A percentile compares a stretch with the other conserved stretches of the same genome.
These are phyloP conservation scores for Diaprepes abbreviatus DNA, from an alignment of 2,888 invertebrate species.

Conservation along the genomic window DNA sequence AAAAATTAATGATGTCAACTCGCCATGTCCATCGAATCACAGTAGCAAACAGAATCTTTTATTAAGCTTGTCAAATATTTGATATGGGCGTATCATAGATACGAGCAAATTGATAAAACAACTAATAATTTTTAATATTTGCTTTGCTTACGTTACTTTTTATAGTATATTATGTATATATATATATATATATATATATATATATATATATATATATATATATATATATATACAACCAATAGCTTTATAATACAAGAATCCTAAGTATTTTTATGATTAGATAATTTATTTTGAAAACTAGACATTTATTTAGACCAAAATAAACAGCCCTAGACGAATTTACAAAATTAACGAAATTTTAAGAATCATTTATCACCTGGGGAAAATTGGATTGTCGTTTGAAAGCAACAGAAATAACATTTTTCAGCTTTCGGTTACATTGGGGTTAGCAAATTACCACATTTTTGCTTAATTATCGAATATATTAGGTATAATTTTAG, in stretches of 20 bases:
- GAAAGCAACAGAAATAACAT: constrained; percentile 39
- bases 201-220: no score
- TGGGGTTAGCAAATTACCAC: constrained; percentile 41
- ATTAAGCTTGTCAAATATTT: constrained; percentile 49
- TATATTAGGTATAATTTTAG: constrained; percentile 14
- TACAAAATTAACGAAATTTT: constrained; percentile 42
- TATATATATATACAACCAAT: no score
- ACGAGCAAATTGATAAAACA: constrained; percentile 8
- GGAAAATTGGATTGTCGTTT: constrained; percentile 42
- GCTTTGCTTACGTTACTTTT: background rate
- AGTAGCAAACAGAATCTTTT: constrained; percentile 48
- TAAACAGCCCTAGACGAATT: constrained; percentile 31
- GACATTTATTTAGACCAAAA: constrained; percentile 35
- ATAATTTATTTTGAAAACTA: background rate
- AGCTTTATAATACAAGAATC: no score
- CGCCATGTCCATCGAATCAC: constrained; percentile 47
- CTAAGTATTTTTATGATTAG: background rate
- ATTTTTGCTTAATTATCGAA: constrained; percentile 19
- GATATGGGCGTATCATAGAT: constrained; percentile 21
- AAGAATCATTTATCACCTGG: constrained; percentile 44
- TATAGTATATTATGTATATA: no score
- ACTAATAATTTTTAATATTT: constrained; percentile 22
- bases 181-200: no score
- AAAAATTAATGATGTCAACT: constrained; percentile 44
- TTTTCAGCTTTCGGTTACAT: constrained; percentile 32